These are phyloP conservation scores for Danaus melanippus DNA, from an alignment of 1,140 invertebrate species.

Conservation along the genomic window DNA sequence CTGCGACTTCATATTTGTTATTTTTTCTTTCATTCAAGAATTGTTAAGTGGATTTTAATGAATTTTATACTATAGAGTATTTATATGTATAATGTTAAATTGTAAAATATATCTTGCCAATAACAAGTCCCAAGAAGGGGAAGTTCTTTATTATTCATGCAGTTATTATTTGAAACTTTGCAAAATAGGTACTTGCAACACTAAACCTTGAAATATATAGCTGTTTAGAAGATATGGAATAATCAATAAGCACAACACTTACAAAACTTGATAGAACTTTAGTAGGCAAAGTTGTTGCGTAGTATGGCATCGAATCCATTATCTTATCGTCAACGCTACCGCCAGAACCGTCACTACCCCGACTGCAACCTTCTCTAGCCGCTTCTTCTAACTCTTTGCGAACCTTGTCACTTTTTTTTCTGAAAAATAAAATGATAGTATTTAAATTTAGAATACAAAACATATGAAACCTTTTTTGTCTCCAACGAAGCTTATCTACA, in stretches of 20 bases:
- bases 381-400: conserved; percentile 94
- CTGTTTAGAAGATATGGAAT: no score
- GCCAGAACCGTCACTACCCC: conserved; percentile 51
- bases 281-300: conserved; percentile 77
- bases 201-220: no score
- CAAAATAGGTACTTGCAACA: no score
- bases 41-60: no score
- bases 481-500: conserved; percentile 13
- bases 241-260: conserved; percentile 59
- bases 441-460: conserved; percentile 1
- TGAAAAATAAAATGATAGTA: conserved; percentile 65
- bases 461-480: not conserved
- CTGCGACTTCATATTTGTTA: no score
- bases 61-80: no score
- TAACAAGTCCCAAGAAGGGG: no score
- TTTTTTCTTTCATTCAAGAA: no score
- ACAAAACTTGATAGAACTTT: conserved; percentile 83
- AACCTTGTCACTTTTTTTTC: conserved; percentile 88
- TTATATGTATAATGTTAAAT: no score
- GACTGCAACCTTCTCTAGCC: conserved; percentile 75
- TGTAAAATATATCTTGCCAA: no score
- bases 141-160: no score
- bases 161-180: no score
- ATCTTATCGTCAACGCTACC: conserved; percentile 54
- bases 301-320: conserved; percentile 53